A percentile compares a stretch with the other conserved stretches of the same genome.
phyloP scores from a whole-genome alignment of 2,888 invertebrate genomes.

The Chromoteleia sp. region DNA sequence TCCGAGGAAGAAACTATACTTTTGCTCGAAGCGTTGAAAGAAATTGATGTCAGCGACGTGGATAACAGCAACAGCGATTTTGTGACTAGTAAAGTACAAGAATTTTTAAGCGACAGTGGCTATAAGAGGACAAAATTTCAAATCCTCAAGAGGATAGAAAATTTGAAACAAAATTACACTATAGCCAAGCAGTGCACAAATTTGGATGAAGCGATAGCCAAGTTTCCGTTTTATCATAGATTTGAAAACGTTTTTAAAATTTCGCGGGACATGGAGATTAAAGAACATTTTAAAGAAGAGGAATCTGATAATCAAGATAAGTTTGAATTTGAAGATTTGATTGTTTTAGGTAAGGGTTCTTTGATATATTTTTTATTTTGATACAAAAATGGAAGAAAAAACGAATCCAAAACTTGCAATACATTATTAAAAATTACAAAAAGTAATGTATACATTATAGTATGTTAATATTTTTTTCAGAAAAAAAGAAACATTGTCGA shows the following conservation, averaged over 20 bases:
- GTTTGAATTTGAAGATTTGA: constrained; percentile 13
- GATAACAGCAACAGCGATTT: constrained; percentile 62
- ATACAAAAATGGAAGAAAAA: no score
- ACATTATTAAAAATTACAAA: no score
- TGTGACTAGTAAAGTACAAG: constrained; percentile 64
- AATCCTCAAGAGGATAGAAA: constrained; percentile 70
- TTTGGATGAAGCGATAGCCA: constrained; percentile 66
- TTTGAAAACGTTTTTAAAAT: constrained; percentile 71
- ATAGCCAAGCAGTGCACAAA: constrained; percentile 54
- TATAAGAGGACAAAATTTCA: constrained; percentile 70
- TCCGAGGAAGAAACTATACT: constrained; percentile 73
- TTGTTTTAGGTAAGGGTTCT: constrained; percentile 34
- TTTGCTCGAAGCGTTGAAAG: constrained; percentile 71
- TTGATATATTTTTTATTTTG: constrained; percentile 8
- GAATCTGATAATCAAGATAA: constrained; percentile 6
- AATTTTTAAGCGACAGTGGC: constrained; percentile 71
- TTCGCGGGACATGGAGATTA: neutral
- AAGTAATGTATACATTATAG: neutral
- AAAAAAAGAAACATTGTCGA: constrained; percentile 60
- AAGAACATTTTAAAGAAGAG: neutral
- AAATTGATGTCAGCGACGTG: constrained; percentile 66
- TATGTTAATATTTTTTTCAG: constrained; percentile 16
- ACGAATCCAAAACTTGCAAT: no score
- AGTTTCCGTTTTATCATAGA: constrained; percentile 73
- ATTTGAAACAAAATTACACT: constrained; percentile 70